phyloP scores from a whole-genome alignment of 2,113 vertebrate genomes.

The Chroicocephalus ridibundus region DNA sequence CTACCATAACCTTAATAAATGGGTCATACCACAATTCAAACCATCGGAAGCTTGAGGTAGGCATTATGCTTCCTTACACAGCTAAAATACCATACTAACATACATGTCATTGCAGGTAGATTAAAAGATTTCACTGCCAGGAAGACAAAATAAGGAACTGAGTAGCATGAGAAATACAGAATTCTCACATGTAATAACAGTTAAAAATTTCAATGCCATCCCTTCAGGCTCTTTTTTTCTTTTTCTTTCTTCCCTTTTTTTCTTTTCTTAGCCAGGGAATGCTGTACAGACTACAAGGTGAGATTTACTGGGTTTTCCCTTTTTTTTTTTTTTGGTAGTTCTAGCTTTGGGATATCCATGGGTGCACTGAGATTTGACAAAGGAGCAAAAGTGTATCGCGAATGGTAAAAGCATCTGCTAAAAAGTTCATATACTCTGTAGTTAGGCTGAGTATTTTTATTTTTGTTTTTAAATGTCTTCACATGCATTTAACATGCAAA shows the following conservation, averaged over 20 bases:
- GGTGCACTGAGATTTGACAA: background rate
- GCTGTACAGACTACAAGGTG: background rate
- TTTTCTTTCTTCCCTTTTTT: too few species aligned
- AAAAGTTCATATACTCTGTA: background rate
- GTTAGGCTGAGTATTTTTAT: background rate
- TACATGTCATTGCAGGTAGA: too few species aligned
- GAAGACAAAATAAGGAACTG: background rate
- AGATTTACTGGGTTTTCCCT: fast-evolving
- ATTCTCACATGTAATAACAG: background rate
- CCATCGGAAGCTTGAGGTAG: background rate
- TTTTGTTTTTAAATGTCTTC: background rate
- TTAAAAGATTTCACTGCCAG: background rate
- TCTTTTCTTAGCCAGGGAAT: background rate
- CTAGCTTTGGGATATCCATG: background rate
- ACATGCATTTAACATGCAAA: background rate
- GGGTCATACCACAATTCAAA: background rate
- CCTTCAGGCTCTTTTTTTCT: background rate
- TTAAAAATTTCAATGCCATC: background rate
- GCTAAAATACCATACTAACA: background rate
- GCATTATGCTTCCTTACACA: background rate
- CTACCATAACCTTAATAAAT: background rate
- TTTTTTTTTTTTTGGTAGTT: background rate
- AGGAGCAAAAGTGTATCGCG: background rate
- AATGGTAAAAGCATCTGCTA: background rate
- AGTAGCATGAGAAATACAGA: background rate